These are phyloP conservation scores for Eueides isabella DNA, from an alignment of 1,140 invertebrate species.

Conservation along the genomic window DNA sequence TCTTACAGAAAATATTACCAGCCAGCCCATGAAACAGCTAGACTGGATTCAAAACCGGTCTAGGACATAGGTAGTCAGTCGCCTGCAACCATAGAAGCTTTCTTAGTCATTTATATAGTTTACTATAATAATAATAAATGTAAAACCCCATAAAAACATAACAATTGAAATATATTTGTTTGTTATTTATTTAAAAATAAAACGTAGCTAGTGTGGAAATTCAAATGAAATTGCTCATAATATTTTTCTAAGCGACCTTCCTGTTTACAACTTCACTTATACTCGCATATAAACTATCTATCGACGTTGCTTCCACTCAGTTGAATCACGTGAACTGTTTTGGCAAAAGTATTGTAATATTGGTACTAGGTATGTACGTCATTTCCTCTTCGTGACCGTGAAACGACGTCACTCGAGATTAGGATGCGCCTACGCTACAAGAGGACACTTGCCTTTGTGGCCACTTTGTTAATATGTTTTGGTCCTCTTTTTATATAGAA, in stretches of 20 bases:
- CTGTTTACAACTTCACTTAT: constrained; percentile 14
- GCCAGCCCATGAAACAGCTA: constrained; percentile 54
- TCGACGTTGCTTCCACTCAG: constrained; percentile 16
- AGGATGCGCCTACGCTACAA: constrained; percentile 72
- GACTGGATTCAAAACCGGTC: constrained; percentile 55
- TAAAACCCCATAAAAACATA: neutral
- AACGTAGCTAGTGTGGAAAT: constrained; percentile 3
- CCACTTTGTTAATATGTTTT: neutral
- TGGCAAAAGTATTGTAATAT: constrained; percentile 67
- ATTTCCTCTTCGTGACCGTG: constrained; percentile 79
- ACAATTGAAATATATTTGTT: neutral
- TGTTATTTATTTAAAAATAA: neutral
- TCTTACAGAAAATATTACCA: constrained; percentile 55
- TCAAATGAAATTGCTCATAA: constrained; percentile 7
- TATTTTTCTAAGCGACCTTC: constrained; percentile 6
- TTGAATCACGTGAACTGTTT: constrained; percentile 48
- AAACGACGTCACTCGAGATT: constrained; percentile 70
- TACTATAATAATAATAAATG: constrained; percentile 5
- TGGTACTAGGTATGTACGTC: constrained; percentile 61
- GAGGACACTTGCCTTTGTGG: constrained; percentile 44
- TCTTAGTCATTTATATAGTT: constrained; percentile 27
- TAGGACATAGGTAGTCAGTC: constrained; percentile 47
- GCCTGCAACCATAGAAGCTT: constrained; percentile 42
- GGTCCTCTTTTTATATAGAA: neutral
- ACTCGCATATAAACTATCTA: constrained; percentile 9